These are phyloP conservation scores for Alexandromys oeconomus DNA, from an alignment of 2,797 vertebrate genomes.

Conservation along the genomic window DNA sequence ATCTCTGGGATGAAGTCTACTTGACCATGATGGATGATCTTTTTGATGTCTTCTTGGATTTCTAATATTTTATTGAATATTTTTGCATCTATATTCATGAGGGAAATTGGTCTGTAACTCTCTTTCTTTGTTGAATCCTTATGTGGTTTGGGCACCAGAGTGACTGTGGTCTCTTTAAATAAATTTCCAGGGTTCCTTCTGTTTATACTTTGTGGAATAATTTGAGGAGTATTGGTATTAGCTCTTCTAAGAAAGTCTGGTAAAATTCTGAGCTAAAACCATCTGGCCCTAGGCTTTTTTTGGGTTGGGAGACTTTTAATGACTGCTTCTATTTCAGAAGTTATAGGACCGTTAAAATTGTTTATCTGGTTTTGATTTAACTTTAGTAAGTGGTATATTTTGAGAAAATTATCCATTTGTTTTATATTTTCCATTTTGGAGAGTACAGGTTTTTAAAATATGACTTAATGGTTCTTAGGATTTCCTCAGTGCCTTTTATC, in stretches of 20 bases:
- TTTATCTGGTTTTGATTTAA: background rate
- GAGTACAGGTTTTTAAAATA: background rate
- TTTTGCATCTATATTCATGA: background rate
- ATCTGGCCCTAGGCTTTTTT: background rate
- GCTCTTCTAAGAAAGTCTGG: background rate
- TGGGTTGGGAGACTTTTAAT: background rate
- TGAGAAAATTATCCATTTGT: background rate
- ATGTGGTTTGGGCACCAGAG: background rate
- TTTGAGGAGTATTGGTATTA: background rate
- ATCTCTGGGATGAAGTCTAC: background rate
- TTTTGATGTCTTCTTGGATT: background rate
- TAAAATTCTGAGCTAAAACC: background rate
- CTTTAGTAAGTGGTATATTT: background rate
- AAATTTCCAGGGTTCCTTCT: background rate
- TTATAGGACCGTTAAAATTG: background rate
- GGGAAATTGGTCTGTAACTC: background rate
- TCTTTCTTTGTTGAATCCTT: background rate
- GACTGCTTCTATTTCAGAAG: background rate
- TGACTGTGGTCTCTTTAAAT: background rate
- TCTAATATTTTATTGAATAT: background rate
- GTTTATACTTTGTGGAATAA: background rate
- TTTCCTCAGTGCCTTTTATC: background rate
- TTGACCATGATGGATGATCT: background rate
- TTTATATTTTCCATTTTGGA: background rate
- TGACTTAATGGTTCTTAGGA: background rate